phyloP scores from a whole-genome alignment of 2,113 vertebrate genomes.

The Pomatostomus ruficeps region DNA sequence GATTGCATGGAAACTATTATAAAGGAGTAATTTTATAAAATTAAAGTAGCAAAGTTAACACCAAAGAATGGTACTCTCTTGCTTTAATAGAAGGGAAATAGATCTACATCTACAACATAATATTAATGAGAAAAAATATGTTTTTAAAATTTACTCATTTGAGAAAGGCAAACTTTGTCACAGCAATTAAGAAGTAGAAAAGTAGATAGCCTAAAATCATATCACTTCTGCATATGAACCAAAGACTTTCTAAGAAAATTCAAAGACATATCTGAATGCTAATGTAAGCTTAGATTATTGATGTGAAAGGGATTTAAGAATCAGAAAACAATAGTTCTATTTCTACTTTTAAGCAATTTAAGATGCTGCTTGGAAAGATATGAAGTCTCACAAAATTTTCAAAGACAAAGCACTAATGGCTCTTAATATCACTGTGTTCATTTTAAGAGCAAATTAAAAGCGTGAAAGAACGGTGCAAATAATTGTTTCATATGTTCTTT shows the following conservation, averaged over 20 bases:
- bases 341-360: conserved; percentile 29
- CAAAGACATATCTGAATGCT: background rate
- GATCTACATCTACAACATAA: background rate
- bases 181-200: background rate
- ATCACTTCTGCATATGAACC: background rate
- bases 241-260: background rate
- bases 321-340: conserved; percentile 43
- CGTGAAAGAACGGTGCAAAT: conserved; percentile 74
- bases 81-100: background rate
- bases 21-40: background rate
- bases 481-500: conserved; percentile 84
- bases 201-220: conserved; percentile 1
- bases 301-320: conserved; percentile 14
- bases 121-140: background rate
- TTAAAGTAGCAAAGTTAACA: background rate
- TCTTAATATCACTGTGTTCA: conserved; percentile 69
- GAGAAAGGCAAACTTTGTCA: background rate
- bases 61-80: background rate
- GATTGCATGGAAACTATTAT: background rate
- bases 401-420: conserved; percentile 62
- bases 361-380: conserved; percentile 40
- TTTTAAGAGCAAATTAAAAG: conserved; percentile 81
- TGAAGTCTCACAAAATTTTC: conserved; percentile 49
- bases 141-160: background rate
- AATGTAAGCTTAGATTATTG: background rate